A percentile compares a stretch with the other conserved stretches of the same genome.
Evolutionary conservation across 2,797 vertebrate species (phyloP).

Genomic region (Hippocampus kuda): DNA sequence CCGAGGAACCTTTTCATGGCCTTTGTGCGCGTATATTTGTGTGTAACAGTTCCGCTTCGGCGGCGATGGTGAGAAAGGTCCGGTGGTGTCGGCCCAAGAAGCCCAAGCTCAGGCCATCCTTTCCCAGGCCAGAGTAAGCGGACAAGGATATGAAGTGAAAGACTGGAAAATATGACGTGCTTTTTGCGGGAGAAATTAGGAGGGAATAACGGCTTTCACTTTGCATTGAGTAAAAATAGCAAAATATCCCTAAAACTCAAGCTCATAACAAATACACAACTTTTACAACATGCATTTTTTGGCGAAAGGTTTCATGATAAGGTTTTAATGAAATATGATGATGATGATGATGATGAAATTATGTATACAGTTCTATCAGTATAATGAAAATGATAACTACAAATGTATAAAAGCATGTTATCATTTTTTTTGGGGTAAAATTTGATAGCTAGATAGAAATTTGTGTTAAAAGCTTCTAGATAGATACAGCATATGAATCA

Average conservation of each 20-base stretch:
- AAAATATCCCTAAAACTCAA: too few species aligned
- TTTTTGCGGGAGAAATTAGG: slow-evolving; percentile 10
- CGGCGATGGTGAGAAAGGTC: slow-evolving; percentile 89
- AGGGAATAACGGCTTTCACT: slow-evolving; percentile 18
- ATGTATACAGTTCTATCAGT: background rate
- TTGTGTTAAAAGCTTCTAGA: background rate
- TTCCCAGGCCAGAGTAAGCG: slow-evolving; percentile 91
- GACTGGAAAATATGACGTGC: slow-evolving; percentile 6
- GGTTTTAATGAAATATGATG: background rate
- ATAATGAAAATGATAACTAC: background rate
- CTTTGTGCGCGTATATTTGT: slow-evolving; percentile 9
- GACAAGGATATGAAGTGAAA: slow-evolving; percentile 14
- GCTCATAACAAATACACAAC: too few species aligned
- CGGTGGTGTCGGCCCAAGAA: slow-evolving; percentile 86
- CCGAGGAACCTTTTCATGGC: background rate
- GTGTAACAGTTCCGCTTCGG: slow-evolving; percentile 84
- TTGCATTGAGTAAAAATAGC: background rate
- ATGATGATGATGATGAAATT: background rate
- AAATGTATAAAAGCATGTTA: background rate
- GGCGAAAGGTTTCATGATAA: background rate
- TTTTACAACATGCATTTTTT: background rate
- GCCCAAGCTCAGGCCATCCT: slow-evolving; percentile 98
- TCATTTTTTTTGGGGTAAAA: background rate
- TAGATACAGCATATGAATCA: background rate
- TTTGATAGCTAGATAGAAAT: background rate